These are phyloP conservation scores for Odontocolon sp. DNA, from an alignment of 2,888 invertebrate species.

Conservation along the genomic window DNA sequence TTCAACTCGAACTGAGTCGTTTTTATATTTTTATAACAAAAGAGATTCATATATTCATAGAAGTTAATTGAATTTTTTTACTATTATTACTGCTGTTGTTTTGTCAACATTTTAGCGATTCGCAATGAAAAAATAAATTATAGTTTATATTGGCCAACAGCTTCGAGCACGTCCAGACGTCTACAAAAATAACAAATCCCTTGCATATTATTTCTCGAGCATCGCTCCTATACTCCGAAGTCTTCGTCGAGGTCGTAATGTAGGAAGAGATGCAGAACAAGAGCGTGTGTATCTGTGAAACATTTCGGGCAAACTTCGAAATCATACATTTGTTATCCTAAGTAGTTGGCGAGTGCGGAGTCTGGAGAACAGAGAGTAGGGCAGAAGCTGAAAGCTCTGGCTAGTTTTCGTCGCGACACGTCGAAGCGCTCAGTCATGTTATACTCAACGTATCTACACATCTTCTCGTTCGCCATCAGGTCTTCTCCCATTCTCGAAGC, in stretches of 20 bases:
- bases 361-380: constrained; percentile 10
- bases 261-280: background rate
- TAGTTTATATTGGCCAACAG: no score
- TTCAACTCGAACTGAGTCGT: background rate
- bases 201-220: no score
- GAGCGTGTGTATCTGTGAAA: constrained; percentile 2
- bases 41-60: no score
- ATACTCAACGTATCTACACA: background rate
- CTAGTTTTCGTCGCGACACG: constrained; percentile 20
- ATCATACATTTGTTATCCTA: constrained; percentile 55
- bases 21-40: background rate
- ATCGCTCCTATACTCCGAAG: no score
- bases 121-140: no score
- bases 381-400: constrained; percentile 30
- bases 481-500: constrained; percentile 22
- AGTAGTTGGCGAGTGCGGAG: constrained; percentile 37
- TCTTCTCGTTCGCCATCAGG: constrained; percentile 33
- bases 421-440: constrained; percentile 47
- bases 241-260: background rate
- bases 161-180: no score
- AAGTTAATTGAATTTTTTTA: no score
- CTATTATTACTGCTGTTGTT: no score
- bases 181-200: no score
- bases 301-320: constrained; percentile 26
- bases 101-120: no score